phyloP scores from a whole-genome alignment of 2,113 vertebrate genomes.

The Scomber colias region DNA sequence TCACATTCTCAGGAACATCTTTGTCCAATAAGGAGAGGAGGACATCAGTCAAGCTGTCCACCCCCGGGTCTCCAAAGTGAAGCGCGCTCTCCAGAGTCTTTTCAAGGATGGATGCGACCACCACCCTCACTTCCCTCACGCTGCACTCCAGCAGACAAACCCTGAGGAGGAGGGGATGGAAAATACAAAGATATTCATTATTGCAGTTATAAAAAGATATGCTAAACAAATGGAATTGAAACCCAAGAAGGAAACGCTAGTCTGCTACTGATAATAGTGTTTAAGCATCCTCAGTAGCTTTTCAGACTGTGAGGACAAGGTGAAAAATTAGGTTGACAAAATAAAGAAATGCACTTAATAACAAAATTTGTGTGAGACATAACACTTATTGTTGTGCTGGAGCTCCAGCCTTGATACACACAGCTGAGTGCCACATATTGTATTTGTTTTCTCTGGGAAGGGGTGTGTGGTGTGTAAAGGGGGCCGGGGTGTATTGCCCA shows the following conservation, averaged over 20 bases:
- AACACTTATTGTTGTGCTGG: not conserved
- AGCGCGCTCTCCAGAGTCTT: constrained; percentile 97
- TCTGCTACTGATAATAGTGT: not conserved
- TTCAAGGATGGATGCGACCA: constrained; percentile 96
- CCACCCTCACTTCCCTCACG: constrained; percentile 94
- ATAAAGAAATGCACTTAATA: no score
- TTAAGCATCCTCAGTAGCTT: not conserved
- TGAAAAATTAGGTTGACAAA: not conserved
- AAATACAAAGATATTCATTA: not conserved
- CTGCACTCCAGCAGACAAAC: constrained; percentile 96
- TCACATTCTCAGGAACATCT: constrained; percentile 98
- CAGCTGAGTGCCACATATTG: not conserved
- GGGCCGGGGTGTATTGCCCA: constrained; percentile 34
- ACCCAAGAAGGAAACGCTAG: not conserved
- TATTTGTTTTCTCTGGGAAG: not conserved
- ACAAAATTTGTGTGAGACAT: not conserved
- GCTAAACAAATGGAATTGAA: not conserved
- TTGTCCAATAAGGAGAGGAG: constrained; percentile 96
- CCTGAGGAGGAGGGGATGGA: constrained; percentile 75
- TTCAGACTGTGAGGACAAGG: no score
- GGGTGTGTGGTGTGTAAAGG: constrained; percentile 20
- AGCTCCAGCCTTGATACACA: constrained; percentile 20
- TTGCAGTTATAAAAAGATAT: not conserved
- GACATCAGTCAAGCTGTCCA: constrained; percentile 91
- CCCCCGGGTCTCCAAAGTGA: constrained; percentile 91